Evolutionary conservation across 2,113 vertebrate species (phyloP), one percentile per base, ranked within the genome.

Genomic region (Tetraodon nigroviridis): DNA sequence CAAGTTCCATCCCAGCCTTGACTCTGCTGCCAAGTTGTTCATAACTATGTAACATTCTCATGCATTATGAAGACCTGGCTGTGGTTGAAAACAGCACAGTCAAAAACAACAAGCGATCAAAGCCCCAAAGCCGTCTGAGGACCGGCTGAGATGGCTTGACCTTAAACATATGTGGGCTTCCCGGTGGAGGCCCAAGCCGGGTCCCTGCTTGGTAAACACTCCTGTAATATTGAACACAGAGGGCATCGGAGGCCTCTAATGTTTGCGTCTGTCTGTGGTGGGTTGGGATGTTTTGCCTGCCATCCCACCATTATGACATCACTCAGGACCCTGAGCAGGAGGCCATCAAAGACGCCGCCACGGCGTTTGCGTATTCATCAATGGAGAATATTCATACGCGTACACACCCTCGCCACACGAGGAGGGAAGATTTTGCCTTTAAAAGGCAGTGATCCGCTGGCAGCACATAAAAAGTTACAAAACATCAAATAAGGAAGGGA

Each of bases 311-410:
- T 88, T 86, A 86, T 88, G 84, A 86, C 85, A 88, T 87, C 86
- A 88, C 84, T 64, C 61, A 83, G 80, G 85, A 83, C 79, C 82
- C 32, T 48, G 20, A 70, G 70, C 78, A 80, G 80, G 59, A 75
- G 69, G 46, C 60, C 84, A 88, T 91, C 89, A 90, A 91, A 92
- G 89, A 72, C 65, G 18, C 40, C 4, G 67, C 56, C 0, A 57
- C 51, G 44, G 62, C 32, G 64, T 88, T 45, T 81, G 82, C 67
- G 10, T 88, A 89, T 89, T 91, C 86, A 92, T 91, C 90, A 91
- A 91, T 81, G 74, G 81, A 90, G 86, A 91, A 90, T 90, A 92
- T 92, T 91, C 86, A 91, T 90, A 88, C 64, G 74, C 71, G 82
- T 79, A 86, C 60, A 68, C 67, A 79, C 85, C 76, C 80, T 63